These are phyloP conservation scores for Crocodylus rhombifer DNA, from an alignment of 2,797 vertebrate genomes.

Conservation along the genomic window DNA sequence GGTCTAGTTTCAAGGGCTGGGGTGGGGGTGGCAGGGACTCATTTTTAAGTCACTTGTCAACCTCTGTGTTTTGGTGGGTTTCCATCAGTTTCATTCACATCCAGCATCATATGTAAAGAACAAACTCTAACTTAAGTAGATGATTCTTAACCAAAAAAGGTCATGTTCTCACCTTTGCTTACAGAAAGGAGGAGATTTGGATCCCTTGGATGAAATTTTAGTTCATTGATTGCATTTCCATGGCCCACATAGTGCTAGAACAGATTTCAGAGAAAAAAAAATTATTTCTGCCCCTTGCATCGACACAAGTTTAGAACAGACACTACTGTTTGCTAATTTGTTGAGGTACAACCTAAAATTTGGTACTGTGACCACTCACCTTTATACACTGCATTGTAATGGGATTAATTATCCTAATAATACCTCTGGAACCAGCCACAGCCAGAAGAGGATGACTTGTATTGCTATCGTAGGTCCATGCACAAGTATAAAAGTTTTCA, in stretches of 20 bases:
- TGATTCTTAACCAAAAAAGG: neutral
- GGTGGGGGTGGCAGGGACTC: neutral
- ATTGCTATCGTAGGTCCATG: slow-evolving; percentile 98
- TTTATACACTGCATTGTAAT: slow-evolving; percentile 99
- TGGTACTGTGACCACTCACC: slow-evolving; percentile 77
- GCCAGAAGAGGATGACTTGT: slow-evolving; percentile 96
- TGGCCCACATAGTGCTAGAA: slow-evolving; percentile 97
- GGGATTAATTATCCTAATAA: slow-evolving; percentile 98
- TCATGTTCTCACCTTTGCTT: slow-evolving; percentile 93
- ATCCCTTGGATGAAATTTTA: slow-evolving; percentile 98
- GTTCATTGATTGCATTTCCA: slow-evolving; percentile 98
- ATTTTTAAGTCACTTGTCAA: neutral
- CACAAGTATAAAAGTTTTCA: slow-evolving; percentile 99
- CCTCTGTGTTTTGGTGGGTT: neutral
- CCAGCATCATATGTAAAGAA: slow-evolving; percentile 10
- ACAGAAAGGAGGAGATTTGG: slow-evolving; percentile 98
- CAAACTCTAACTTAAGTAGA: neutral
- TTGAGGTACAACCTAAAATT: neutral
- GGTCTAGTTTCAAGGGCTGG: neutral
- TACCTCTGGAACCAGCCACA: slow-evolving; percentile 96
- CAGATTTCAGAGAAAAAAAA: slow-evolving; percentile 69
- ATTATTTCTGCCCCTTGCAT: slow-evolving; percentile 22
- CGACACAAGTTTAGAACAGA: neutral
- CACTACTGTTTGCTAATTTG: neutral
- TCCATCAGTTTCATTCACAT: slow-evolving; percentile 9